Base-by-base conservation (phyloP, 2,797 vertebrate genomes). In the Kryptopterus vitreolus region DNA sequence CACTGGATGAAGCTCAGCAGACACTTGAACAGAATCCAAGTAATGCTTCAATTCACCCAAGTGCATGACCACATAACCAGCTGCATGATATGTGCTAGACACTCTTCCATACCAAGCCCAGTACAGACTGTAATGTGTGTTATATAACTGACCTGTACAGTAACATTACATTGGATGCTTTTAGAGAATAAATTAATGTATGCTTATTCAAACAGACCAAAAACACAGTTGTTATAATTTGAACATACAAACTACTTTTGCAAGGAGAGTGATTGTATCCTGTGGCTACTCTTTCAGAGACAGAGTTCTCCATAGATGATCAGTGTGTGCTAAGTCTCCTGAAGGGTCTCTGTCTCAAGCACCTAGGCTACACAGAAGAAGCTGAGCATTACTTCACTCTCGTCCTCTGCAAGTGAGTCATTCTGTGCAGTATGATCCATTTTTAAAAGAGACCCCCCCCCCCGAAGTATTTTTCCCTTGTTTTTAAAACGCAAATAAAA, bases 321-420 rank as follows among this genome's bases (percentile, higher is more conserved):
- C 95, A 94, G 81, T 99, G 96, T 50, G 88, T 99, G 88, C 87
- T 99, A 87, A 97, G 96, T 84, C 88, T 99, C 72, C 90, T 99
- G 81, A 98, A 96, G 89, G 98, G 97, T 26, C 93, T 99, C 12
- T 99, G 97, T 88, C 94, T 98, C 73, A 99, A 97, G 91, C 96
- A 99, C 89, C 90, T 98, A 87, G 96, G 96, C 75, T 94, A 93
- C 78, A 90, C 90, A 18, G 93, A 92, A 24, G 97, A 98, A 87
- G 96, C 97, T 0, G 96, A 99, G 87, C 95, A 96, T 76, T 96
- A 96, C 90, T 99, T 99, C 86, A 95, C 94, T 81, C 96, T 95
- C 31, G 92, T 99, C 74, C 92, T 93, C 81, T 94, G 94, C 93
- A 95, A 94, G 94, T 95, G 90, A 92, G 93, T 72, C 15, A 62